A percentile compares a stretch with the other conserved stretches of the same genome.
Evolutionary conservation across 2,888 invertebrate genomes (phyloP).

Genomic region (Creontiades dilutus): DNA sequence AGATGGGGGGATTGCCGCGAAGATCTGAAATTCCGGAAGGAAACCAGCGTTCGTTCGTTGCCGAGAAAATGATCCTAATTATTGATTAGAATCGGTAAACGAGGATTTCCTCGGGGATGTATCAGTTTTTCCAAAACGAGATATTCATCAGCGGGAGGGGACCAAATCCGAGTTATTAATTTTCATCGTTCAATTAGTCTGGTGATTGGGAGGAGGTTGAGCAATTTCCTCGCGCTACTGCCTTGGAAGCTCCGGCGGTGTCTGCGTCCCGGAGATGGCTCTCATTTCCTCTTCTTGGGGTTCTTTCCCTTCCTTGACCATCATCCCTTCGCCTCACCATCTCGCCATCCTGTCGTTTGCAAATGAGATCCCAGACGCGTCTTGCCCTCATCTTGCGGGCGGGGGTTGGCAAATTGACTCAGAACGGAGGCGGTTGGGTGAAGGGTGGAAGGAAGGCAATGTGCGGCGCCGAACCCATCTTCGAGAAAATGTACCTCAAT

Average conservation of each 20-base stretch:
- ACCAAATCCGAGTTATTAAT: slow-evolving; percentile 52
- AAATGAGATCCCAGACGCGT: background rate
- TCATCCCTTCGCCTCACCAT: background rate
- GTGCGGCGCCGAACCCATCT: too few relatives aligned
- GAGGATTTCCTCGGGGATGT: slow-evolving; percentile 65
- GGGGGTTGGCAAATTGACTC: too few relatives aligned
- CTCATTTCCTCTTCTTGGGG: slow-evolving; percentile 49
- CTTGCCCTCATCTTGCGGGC: background rate
- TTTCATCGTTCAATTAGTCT: slow-evolving; percentile 70
- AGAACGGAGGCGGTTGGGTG: too few relatives aligned
- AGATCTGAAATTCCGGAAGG: background rate
- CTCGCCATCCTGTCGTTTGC: background rate
- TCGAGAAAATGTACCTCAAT: too few relatives aligned
- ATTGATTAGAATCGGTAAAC: slow-evolving; percentile 62
- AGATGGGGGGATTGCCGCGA: background rate
- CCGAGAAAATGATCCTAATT: slow-evolving; percentile 47
- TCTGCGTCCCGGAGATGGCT: slow-evolving; percentile 55
- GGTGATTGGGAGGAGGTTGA: slow-evolving; percentile 65
- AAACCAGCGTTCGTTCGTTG: slow-evolving; percentile 36
- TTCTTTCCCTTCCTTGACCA: slow-evolving; percentile 58
- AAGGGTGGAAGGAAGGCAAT: too few relatives aligned
- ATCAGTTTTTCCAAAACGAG: slow-evolving; percentile 66
- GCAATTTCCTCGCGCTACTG: slow-evolving; percentile 59
- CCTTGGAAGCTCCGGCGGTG: background rate
- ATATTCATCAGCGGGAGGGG: background rate